Evolutionary conservation across 2,888 invertebrate genomes (phyloP).

Genomic region (Amiota mariae): DNA sequence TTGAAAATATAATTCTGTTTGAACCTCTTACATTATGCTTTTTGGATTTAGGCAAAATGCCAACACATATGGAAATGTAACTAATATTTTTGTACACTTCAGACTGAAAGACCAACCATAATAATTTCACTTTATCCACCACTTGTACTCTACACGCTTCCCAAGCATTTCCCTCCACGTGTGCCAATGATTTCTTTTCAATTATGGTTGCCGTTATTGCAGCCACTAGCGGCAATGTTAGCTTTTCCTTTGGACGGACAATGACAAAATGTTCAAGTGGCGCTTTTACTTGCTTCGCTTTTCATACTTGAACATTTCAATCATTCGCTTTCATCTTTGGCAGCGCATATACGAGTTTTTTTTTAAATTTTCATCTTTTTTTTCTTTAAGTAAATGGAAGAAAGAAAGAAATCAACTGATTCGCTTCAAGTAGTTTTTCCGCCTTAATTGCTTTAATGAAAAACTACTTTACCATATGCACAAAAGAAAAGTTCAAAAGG

Average conservation of each 20-base stretch:
- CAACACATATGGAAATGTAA: constrained; percentile 20
- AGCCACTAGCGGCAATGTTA: not conserved
- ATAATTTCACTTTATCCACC: not conserved
- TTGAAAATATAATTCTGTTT: constrained; percentile 11
- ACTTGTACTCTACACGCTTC: not conserved
- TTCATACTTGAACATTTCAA: constrained; percentile 26
- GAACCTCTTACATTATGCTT: not conserved
- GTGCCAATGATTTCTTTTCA: not conserved
- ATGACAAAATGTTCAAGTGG: no score
- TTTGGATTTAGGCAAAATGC: constrained; percentile 12
- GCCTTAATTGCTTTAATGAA: constrained; percentile 34
- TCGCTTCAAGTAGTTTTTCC: constrained; percentile 19
- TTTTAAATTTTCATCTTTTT: not conserved
- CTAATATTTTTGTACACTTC: constrained; percentile 1
- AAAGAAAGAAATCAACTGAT: not conserved
- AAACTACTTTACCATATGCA: constrained; percentile 29
- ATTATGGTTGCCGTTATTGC: not conserved
- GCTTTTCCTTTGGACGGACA: constrained; percentile 3
- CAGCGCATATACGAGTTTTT: constrained; percentile 5
- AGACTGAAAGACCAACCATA: not conserved
- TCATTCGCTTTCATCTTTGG: constrained; percentile 25
- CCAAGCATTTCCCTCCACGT: not conserved
- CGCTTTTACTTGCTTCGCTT: not conserved
- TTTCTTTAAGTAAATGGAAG: not conserved
- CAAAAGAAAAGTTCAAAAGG: constrained; percentile 9